Percentiles rank a stretch among this genome's conserved stretches.
Evolutionary conservation across 1,140 invertebrate genomes (phyloP).

Genomic region (Plectrocnemia conspersa): DNA sequence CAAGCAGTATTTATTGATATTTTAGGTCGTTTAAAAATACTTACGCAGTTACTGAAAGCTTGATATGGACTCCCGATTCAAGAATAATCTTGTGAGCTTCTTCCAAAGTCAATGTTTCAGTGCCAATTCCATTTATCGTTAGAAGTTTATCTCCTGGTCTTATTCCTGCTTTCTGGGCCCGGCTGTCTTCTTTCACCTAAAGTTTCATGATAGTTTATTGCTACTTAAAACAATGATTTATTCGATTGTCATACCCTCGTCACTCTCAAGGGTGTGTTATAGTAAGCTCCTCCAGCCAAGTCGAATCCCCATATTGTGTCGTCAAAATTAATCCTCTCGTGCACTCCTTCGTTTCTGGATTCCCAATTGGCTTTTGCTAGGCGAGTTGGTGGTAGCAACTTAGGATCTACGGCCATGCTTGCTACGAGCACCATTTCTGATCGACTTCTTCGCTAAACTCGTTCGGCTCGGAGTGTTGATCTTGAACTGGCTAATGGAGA

Average conservation of each 20-base stretch:
- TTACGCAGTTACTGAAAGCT: slow-evolving; percentile 40
- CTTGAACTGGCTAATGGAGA: neutral
- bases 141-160: slow-evolving; percentile 77
- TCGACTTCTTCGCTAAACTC: neutral
- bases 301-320: slow-evolving; percentile 44
- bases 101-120: slow-evolving; percentile 67
- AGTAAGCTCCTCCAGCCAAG: slow-evolving; percentile 39
- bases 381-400: slow-evolving; percentile 24
- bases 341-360: slow-evolving; percentile 42
- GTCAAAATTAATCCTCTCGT: slow-evolving; percentile 43
- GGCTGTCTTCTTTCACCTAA: slow-evolving; percentile 72
- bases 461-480: neutral
- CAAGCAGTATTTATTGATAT: neutral
- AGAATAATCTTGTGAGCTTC: slow-evolving; percentile 76
- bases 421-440: slow-evolving; percentile 3
- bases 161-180: slow-evolving; percentile 79
- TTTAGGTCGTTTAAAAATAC: slow-evolving; percentile 23
- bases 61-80: slow-evolving; percentile 40
- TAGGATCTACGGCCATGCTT: slow-evolving; percentile 14
- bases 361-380: slow-evolving; percentile 39
- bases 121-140: slow-evolving; percentile 69
- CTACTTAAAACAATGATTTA: neutral
- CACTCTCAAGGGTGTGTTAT: slow-evolving; percentile 40
- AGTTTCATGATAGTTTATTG: neutral
- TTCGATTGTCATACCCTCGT: slow-evolving; percentile 37